Percentiles rank a stretch among this genome's conserved stretches.
Evolutionary conservation across 2,113 vertebrate species (phyloP).

Genomic region (Stigmatopora nigra): DNA sequence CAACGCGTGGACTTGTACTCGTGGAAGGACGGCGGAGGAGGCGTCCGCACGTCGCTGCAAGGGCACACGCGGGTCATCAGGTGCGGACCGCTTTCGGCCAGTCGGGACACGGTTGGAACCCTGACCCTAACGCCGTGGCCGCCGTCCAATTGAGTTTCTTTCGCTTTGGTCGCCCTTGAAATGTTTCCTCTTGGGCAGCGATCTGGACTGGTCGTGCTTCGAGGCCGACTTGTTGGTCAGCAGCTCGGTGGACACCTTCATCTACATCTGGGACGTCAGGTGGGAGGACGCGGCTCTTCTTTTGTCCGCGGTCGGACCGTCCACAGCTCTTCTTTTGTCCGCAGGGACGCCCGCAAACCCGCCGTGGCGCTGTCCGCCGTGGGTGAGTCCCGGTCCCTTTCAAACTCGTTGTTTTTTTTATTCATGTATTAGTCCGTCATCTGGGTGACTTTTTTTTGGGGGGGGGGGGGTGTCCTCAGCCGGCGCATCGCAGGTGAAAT

Average conservation of each 20-base stretch:
- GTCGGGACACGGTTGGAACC: too few species aligned
- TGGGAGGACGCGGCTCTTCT: neutral
- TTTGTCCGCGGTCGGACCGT: neutral
- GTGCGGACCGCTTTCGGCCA: slow-evolving; percentile 44
- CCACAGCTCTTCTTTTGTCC: slow-evolving; percentile 22
- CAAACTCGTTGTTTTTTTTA: too few species aligned
- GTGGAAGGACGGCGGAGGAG: slow-evolving; percentile 85
- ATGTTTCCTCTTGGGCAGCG: slow-evolving; percentile 61
- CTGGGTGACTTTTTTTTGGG: too few species aligned
- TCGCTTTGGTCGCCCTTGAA: too few species aligned
- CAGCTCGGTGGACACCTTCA: slow-evolving; percentile 97
- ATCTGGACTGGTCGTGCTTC: slow-evolving; percentile 97
- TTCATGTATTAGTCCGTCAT: too few species aligned
- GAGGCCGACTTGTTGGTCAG: slow-evolving; percentile 90
- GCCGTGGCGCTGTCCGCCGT: slow-evolving; percentile 86
- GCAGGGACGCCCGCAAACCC: slow-evolving; percentile 92
- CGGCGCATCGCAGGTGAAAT: slow-evolving; percentile 98
- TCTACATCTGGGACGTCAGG: slow-evolving; percentile 99
- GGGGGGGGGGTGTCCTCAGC: slow-evolving; percentile 73
- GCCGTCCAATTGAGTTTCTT: too few species aligned
- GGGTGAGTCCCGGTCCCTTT: slow-evolving; percentile 83
- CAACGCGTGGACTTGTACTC: slow-evolving; percentile 93
- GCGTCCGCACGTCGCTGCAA: slow-evolving; percentile 85
- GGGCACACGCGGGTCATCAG: slow-evolving; percentile 98
- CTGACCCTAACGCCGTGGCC: too few species aligned